Base-by-base conservation (phyloP, 2,888 invertebrate species). In the Zhengitettix transpicula region DNA sequence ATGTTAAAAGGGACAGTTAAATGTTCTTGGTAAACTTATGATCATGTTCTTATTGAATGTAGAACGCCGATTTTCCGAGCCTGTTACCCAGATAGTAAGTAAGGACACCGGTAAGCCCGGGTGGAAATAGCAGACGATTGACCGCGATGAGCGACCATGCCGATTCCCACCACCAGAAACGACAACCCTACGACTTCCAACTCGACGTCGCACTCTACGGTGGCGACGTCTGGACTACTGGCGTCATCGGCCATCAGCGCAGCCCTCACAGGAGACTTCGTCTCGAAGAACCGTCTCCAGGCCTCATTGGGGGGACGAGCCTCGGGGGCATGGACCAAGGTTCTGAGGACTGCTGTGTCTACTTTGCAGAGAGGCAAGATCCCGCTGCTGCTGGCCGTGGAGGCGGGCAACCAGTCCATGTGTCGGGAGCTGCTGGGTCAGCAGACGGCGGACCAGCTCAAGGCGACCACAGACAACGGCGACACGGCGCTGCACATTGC, bases 401-500 rank as follows among this genome's bases (percentile, higher is more conserved):
- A 96, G 75, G 89, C 90, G 41, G 96, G 96, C 59, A 97, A 96
- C 77, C 88, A 93, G 75, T 89, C 91, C 65, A 94, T 96, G 83
- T 91, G 92, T 71, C 84, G 93, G 66, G 95, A 97, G 75, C 81
- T 99, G 59, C 80, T 99, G 65, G 83, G 87, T 68, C 84, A 88
- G 68, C 87, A 89, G 75, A 87, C 90, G 58, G 84, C 88, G 57
- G 90, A 91, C 69, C 96, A 97, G 77, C 79, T 95, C 55, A 85
- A 84, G 78, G 85, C 90, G 58, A 83, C 85, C 53, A 85, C 89
- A 58, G 82, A 85, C 56, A 89, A 85, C 69, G 95, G 95, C 53
- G 97, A 99, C 73, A 90, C 93, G 15, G 92, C 94, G 17, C 79
- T 99, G 56, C 98, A 99, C 78, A 78, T 98, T 67, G 97, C 97